Conservation (phyloP, 2,797 vertebrate species). For the Phylloscopus collybita region DNA sequence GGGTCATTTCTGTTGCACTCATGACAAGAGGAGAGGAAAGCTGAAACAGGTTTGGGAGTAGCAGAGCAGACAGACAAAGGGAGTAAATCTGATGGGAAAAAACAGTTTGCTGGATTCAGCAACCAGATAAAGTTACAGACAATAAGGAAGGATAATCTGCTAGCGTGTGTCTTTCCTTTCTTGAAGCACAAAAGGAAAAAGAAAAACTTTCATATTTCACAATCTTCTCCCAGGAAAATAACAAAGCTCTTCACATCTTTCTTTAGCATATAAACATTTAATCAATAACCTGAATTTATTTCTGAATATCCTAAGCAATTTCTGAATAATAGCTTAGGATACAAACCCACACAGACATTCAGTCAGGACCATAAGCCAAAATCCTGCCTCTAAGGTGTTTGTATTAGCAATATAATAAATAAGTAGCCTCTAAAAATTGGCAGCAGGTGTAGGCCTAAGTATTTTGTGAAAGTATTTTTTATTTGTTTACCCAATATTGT, state of each 20-base stretch:
- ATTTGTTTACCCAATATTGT: background rate
- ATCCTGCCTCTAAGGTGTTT: background rate
- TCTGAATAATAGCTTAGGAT: background rate
- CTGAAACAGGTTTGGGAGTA: background rate
- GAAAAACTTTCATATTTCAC: background rate
- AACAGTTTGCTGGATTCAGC: background rate
- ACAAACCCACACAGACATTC: background rate
- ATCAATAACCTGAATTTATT: background rate
- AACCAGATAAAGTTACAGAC: background rate
- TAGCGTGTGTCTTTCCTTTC: background rate
- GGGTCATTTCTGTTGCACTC: fast-evolving
- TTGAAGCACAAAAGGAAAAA: background rate
- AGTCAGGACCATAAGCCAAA: background rate
- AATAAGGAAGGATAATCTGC: background rate
- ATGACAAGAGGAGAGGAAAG: background rate
- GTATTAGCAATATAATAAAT: background rate
- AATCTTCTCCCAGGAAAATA: background rate
- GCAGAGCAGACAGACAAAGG: background rate
- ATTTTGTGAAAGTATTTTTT: background rate
- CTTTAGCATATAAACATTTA: background rate
- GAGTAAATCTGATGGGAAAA: background rate
- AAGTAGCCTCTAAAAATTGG: background rate
- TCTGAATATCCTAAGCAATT: background rate
- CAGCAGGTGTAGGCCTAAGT: background rate
- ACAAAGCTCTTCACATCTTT: background rate